Evolutionary conservation across 2,113 vertebrate genomes (phyloP).

Genomic region (Catharus bicknelli): DNA sequence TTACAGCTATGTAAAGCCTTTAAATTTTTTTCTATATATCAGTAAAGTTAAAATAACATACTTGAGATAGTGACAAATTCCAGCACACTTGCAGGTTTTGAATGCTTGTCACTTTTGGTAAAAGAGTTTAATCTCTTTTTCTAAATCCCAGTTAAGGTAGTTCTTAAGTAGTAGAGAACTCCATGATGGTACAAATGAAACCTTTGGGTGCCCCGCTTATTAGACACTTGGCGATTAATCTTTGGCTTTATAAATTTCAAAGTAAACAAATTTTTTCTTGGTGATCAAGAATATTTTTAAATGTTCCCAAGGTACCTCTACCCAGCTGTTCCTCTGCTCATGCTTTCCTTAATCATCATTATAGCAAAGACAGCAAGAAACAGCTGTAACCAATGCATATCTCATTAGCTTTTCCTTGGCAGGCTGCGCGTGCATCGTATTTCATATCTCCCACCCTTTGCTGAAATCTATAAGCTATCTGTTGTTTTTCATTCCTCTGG

Average conservation of each 20-base stretch:
- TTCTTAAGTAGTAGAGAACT: neutral
- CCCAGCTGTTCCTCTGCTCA: conserved; percentile 38
- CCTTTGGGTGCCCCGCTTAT: neutral
- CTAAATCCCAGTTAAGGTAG: neutral
- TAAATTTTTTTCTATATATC: neutral
- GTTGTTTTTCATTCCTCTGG: conserved; percentile 38
- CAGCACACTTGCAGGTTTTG: neutral
- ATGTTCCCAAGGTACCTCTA: conserved; percentile 50
- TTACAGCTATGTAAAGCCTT: neutral
- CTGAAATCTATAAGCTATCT: conserved; percentile 50
- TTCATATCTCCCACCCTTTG: conserved; percentile 53
- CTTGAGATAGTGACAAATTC: neutral
- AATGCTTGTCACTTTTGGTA: neutral
- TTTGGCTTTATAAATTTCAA: conserved; percentile 18
- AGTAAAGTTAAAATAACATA: conserved; percentile 4
- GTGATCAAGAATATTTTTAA: conserved; percentile 31
- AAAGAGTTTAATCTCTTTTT: neutral
- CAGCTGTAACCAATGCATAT: conserved; percentile 59
- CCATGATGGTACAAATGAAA: neutral
- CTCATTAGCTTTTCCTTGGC: conserved; percentile 63
- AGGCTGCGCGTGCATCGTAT: neutral
- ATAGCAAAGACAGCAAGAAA: conserved; percentile 45
- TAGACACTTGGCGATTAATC: conserved; percentile 11
- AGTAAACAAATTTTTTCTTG: conserved; percentile 38
- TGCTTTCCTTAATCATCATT: conserved; percentile 55